phyloP scores from a whole-genome alignment of 1,140 invertebrate species.

The Temnothorax nylanderi region DNA sequence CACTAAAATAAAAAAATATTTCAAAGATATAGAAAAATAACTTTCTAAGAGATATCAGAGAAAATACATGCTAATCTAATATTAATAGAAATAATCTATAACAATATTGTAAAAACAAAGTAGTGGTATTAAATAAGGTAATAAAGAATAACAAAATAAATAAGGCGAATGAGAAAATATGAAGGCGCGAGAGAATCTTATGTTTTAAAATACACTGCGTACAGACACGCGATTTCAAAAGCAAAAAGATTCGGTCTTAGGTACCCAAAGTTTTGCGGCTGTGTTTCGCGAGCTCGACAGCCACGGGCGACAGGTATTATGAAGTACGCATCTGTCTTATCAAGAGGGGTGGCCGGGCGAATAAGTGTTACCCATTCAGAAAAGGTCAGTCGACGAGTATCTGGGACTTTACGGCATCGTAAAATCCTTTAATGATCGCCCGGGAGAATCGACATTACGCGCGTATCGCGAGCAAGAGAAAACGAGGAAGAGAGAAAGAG shows the following conservation, averaged over 20 bases:
- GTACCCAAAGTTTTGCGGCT: not conserved
- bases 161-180: not conserved
- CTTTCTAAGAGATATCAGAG: too few relatives aligned
- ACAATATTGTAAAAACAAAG: not conserved
- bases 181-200: not conserved
- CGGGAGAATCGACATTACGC: conserved; percentile 49
- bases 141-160: not conserved
- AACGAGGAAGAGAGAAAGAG: not conserved
- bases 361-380: conserved; percentile 39
- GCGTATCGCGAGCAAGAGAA: not conserved
- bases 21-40: not conserved
- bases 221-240: not conserved
- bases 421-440: conserved; percentile 69
- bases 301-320: conserved; percentile 45
- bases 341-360: not conserved
- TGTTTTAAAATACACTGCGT: not conserved
- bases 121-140: not conserved
- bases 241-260: not conserved
- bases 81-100: not conserved
- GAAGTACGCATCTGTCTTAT: conserved; percentile 49
- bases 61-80: not conserved
- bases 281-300: not conserved
- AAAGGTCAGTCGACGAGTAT: conserved; percentile 66
- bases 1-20: not conserved
- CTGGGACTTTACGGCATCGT: conserved; percentile 65